Percentiles rank a stretch among this genome's conserved stretches.
These are phyloP conservation scores for Pyrgilauda ruficollis DNA, from an alignment of 2,113 vertebrate species.

Conservation along the genomic window DNA sequence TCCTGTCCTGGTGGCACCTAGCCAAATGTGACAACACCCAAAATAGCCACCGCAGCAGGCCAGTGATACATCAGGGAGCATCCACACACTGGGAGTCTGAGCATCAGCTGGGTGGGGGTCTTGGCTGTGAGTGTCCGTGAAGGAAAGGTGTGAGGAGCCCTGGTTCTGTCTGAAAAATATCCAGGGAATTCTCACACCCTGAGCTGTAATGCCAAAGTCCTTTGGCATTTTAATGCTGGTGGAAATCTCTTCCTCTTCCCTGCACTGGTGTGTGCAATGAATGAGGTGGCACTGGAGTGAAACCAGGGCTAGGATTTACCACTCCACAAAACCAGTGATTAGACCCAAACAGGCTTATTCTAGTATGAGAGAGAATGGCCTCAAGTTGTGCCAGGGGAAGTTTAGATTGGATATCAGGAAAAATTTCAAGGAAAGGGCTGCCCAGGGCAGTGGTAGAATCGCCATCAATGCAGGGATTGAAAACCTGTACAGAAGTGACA, in stretches of 20 bases:
- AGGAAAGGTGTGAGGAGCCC: neutral
- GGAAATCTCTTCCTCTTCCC: neutral
- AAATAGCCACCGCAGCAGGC: neutral
- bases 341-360: neutral
- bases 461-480: neutral
- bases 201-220: neutral
- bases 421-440: neutral
- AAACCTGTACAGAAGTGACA: neutral
- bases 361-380: neutral
- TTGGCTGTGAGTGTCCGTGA: neutral
- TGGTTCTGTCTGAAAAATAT: neutral
- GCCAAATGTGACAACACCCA: neutral
- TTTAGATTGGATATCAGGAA: neutral
- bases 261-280: neutral
- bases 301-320: neutral
- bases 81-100: accelerated
- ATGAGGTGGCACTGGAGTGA: neutral
- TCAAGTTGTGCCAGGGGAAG: neutral
- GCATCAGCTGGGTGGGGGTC: accelerated
- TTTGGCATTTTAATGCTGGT: neutral
- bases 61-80: accelerated
- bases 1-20: neutral
- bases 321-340: neutral
- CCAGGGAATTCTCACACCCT: neutral
- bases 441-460: neutral